A percentile compares a stretch with the other conserved stretches of the same genome.
Evolutionary conservation across 1,140 invertebrate genomes (phyloP).

Genomic region (Heterodera schachtii): DNA sequence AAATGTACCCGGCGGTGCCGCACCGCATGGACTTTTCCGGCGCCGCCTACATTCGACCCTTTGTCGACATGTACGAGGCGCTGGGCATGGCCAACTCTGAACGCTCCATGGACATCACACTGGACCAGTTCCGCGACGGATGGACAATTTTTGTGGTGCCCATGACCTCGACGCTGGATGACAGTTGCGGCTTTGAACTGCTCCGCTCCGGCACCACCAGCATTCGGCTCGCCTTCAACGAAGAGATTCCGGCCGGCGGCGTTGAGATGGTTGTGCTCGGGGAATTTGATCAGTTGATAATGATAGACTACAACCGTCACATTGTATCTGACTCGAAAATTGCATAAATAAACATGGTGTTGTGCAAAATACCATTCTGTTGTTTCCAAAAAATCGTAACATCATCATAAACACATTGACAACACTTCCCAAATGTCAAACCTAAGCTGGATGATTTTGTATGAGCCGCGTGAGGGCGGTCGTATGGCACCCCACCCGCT

Average conservation of each 20-base stretch:
- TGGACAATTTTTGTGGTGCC: slow-evolving; percentile 28
- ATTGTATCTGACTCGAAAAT: slow-evolving; percentile 13
- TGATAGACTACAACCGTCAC: slow-evolving; percentile 5
- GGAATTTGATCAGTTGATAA: slow-evolving; percentile 13
- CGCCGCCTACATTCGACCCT: slow-evolving; percentile 18
- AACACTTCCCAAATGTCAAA: background rate
- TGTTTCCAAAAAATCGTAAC: too few relatives aligned
- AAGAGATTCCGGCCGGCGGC: slow-evolving; percentile 18
- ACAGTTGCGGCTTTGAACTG: slow-evolving; percentile 30
- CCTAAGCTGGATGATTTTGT: background rate
- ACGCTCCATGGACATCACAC: slow-evolving; percentile 27
- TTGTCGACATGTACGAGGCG: slow-evolving; percentile 39
- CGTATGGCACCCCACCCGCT: background rate
- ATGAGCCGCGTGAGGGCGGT: background rate
- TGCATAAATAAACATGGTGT: background rate
- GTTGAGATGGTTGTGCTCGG: slow-evolving; percentile 15
- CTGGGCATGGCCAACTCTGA: slow-evolving; percentile 24
- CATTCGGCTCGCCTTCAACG: slow-evolving; percentile 19
- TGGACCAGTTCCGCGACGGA: slow-evolving; percentile 28
- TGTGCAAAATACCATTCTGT: background rate
- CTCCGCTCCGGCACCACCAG: slow-evolving; percentile 23
- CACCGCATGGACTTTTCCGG: slow-evolving; percentile 31
- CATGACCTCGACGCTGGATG: slow-evolving; percentile 21
- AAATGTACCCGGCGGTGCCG: slow-evolving; percentile 24
- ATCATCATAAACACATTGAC: background rate